Evolutionary conservation across 2,888 invertebrate genomes (phyloP).

Genomic region (Orthonevra nobilis): DNA sequence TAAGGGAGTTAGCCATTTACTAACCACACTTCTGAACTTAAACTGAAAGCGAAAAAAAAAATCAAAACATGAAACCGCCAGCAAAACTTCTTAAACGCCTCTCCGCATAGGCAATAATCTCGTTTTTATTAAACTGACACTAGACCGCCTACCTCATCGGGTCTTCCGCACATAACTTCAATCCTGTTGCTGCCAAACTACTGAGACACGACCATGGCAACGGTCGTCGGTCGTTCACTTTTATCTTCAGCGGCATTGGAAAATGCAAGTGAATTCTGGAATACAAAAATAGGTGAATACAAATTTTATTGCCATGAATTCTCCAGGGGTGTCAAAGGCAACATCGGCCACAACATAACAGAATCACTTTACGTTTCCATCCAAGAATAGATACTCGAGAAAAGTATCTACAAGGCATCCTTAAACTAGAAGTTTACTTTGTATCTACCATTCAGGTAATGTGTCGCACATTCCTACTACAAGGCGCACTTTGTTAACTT

Average conservation of each 20-base stretch:
- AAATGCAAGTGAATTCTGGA: slow-evolving; percentile 26
- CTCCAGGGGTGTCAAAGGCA: neutral
- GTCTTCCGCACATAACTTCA: neutral
- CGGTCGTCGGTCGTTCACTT: neutral
- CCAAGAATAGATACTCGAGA: slow-evolving; percentile 12
- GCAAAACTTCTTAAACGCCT: too few species aligned
- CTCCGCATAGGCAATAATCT: too few species aligned
- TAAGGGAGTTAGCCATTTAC: too few species aligned
- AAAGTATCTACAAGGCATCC: slow-evolving; percentile 11
- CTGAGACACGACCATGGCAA: neutral
- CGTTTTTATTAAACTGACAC: too few species aligned
- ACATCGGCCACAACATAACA: neutral
- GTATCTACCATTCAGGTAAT: slow-evolving; percentile 6
- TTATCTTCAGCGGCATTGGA: neutral
- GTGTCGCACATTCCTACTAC: slow-evolving; percentile 20
- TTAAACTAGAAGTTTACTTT: neutral
- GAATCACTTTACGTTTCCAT: slow-evolving; percentile 51
- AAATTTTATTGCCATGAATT: slow-evolving; percentile 6
- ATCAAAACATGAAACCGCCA: too few species aligned
- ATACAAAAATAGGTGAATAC: slow-evolving; percentile 21
- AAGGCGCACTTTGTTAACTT: slow-evolving; percentile 34
- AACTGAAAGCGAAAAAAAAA: too few species aligned
- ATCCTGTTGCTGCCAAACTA: neutral
- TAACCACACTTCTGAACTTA: too few species aligned
- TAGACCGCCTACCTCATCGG: too few species aligned